Conservation (phyloP, 2,113 vertebrate species). For the Ranitomeya imitator region DNA sequence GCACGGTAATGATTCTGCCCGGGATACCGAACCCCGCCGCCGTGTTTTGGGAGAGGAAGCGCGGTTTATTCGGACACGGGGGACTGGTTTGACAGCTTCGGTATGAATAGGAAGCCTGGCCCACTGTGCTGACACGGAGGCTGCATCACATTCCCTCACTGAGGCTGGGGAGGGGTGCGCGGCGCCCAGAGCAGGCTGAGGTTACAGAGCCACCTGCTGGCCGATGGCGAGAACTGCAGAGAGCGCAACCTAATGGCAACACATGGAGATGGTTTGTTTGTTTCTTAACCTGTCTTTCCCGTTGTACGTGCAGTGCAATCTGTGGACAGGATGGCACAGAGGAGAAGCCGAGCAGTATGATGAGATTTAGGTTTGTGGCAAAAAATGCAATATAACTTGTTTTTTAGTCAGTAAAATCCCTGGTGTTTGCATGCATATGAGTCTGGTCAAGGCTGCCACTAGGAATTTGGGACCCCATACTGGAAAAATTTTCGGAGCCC, state of each 20-base stretch:
- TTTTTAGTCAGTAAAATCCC: too few species aligned
- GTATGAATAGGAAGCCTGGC: slow-evolving; percentile 58
- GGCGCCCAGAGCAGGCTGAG: not conserved
- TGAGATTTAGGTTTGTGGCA: too few species aligned
- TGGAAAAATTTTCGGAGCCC: too few species aligned
- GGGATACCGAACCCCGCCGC: not conserved
- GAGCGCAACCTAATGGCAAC: not conserved
- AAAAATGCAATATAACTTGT: too few species aligned
- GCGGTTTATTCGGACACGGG: slow-evolving; percentile 26
- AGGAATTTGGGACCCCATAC: too few species aligned
- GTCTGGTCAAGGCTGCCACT: too few species aligned
- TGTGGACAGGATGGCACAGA: too few species aligned
- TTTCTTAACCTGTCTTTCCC: too few species aligned
- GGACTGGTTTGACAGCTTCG: slow-evolving; percentile 57
- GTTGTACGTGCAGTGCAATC: too few species aligned
- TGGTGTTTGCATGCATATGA: too few species aligned
- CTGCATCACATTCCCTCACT: slow-evolving; percentile 59
- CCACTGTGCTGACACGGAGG: slow-evolving; percentile 51
- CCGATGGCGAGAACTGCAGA: not conserved
- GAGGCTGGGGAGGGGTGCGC: slow-evolving; percentile 49
- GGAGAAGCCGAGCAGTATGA: too few species aligned
- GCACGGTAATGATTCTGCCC: not conserved
- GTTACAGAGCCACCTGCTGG: slow-evolving; percentile 23
- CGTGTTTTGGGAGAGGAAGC: slow-evolving; percentile 21
- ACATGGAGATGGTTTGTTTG: not conserved